Evolutionary conservation across 2,113 vertebrate species (phyloP), one percentile per base, ranked within the genome.

Genomic region (Tyto alba): DNA sequence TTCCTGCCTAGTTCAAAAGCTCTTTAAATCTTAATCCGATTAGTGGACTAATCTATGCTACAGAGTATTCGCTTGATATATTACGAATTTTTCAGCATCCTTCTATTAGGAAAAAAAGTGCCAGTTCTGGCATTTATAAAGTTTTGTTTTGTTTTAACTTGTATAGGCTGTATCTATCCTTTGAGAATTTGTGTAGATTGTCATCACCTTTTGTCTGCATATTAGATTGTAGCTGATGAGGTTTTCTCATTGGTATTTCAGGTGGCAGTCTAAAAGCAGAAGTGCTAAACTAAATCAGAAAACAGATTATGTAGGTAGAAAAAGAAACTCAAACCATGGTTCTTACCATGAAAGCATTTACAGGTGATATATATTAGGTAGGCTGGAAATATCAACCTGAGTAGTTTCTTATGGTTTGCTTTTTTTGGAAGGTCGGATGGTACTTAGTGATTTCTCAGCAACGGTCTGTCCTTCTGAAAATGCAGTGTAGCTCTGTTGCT

Each of bases 401-500:
- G 40, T 43, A 16, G 23, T 82, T 74, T 30, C 59, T 78, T 45
- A 6, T n/a, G 15, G 6, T 55, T 77, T 60, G 3, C 7, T 56
- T 36, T 64, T 59, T 84, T 32, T 50, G 43, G 41, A 30, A 20
- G 6, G 8, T 56, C 16, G 16, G 48, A 47, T 78, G 23, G 16
- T 76, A 13, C 55, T 63, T 62, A 17, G 30, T 23, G 18, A 36
- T 43, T 75, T 32, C 48, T 76, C 16, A 43, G 9, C 14, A 43
- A 25, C 45, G 32, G 30, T 43, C 48, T 38, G 23, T 25, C 26
- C 55, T 77, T 50, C 38, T 47, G 40, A 43, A 79, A 52, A 63
- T 17, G 8, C 1, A 1, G 5, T 8, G 26, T 48, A 57, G 59
- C 45, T 60, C 18, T 34, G 29, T 74, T 0, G 1, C 32, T 69